Percentiles rank a stretch among this genome's conserved stretches.
phyloP scores from a whole-genome alignment of 2,888 invertebrate genomes.

The Pyralis farinalis region DNA sequence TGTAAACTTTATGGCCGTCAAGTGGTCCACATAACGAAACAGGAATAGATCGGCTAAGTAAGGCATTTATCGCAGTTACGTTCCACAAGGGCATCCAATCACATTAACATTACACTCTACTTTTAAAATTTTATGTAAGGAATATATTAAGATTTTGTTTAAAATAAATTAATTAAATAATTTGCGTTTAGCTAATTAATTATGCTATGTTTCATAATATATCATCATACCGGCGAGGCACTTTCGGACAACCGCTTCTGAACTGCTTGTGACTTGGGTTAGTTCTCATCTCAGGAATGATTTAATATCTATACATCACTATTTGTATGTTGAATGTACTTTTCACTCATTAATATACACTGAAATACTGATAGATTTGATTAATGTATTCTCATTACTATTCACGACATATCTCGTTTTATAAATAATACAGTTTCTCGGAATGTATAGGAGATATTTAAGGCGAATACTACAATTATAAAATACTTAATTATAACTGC shows the following conservation, averaged over 20 bases:
- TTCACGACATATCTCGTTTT: constrained; percentile 4
- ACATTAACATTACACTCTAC: constrained; percentile 10
- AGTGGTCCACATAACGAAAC: constrained; percentile 29
- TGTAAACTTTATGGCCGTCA: constrained; percentile 26
- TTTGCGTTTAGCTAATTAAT: constrained; percentile 12
- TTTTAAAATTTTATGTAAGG: constrained; percentile 10
- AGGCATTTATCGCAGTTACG: constrained; percentile 39
- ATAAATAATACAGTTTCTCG: constrained; percentile 33
- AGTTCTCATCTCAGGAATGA: background rate
- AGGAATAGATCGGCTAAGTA: constrained; percentile 23
- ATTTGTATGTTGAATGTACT: background rate
- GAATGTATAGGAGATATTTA: constrained; percentile 55
- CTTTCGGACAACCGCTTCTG: constrained; percentile 16
- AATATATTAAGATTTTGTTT: constrained; percentile 12
- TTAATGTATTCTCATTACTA: constrained; percentile 4
- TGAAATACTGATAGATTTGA: constrained; percentile 18
- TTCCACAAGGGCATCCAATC: constrained; percentile 22
- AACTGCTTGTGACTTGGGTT: constrained; percentile 4
- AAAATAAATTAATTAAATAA: constrained; percentile 19
- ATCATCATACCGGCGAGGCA: constrained; percentile 15
- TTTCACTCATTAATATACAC: background rate
- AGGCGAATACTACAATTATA: constrained; percentile 37
- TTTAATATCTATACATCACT: background rate
- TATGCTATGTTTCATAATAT: constrained; percentile 19
- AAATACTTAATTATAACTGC: constrained; percentile 32